Evolutionary conservation across 2,888 invertebrate species (phyloP).

Genomic region (Caradrina kadenii): DNA sequence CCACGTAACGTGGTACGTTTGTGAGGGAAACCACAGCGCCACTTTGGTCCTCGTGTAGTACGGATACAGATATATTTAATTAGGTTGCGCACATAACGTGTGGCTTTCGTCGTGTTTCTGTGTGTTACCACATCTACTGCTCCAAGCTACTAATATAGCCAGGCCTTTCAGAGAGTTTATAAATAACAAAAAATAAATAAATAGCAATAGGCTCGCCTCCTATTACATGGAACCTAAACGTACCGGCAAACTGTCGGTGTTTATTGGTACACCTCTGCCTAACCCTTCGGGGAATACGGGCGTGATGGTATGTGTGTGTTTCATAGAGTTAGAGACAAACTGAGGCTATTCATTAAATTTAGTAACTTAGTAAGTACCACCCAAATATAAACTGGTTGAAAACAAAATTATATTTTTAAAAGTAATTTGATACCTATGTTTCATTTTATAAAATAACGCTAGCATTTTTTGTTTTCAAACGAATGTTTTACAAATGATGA

Average conservation of each 20-base stretch:
- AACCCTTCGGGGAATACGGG: too few species aligned
- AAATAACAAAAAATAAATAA: too few species aligned
- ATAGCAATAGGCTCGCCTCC: too few species aligned
- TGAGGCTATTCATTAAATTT: not conserved
- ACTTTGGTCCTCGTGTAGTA: slow-evolving; percentile 12
- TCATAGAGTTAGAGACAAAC: not conserved
- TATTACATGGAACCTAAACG: too few species aligned
- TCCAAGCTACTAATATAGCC: not conserved
- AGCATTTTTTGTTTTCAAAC: slow-evolving; percentile 8
- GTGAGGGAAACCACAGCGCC: slow-evolving; percentile 24
- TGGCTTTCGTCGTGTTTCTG: slow-evolving; percentile 13
- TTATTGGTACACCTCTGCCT: too few species aligned
- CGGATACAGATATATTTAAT: slow-evolving; percentile 6
- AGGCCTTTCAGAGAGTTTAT: not conserved
- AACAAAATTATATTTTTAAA: slow-evolving; percentile 4
- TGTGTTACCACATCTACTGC: not conserved
- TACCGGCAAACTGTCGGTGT: too few species aligned
- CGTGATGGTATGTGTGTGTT: too few species aligned
- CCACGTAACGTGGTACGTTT: slow-evolving; percentile 1
- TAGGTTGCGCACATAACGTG: slow-evolving; percentile 20
- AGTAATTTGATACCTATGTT: not conserved
- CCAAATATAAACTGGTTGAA: not conserved
- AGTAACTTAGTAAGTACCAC: not conserved
- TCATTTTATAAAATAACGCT: not conserved
- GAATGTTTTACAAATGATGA: slow-evolving; percentile 36